Base-by-base conservation (phyloP, 2,888 invertebrate species). In the Catocala nupta region DNA sequence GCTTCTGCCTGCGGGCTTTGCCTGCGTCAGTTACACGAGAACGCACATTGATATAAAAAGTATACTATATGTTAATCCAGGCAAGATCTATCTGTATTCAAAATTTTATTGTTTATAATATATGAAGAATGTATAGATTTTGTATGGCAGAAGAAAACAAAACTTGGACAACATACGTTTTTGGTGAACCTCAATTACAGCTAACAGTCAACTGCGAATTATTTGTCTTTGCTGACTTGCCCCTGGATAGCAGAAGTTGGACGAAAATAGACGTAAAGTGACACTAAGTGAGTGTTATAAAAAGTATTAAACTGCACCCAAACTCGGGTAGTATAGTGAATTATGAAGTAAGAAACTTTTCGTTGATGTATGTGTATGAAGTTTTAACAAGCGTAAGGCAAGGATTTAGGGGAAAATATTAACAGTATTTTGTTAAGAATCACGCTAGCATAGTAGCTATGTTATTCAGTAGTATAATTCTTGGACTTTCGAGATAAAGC, bases 291-390 rank as follows among this genome's bases (percentile, higher is more conserved):
- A 60, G 50, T 59, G 69, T 65, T 65, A 51, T 59, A 62, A 60
- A 56, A 62, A 44, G 59, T 65, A 63, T 59, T 47, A 65, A 69
- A 55, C 51, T 66, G 59, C 65, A 72, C 43, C 36, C 48, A 48
- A 66, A 75, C 50, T 69, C 73, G 9, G 53, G 57, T 48, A 61
- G 25, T 72, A 55, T 65, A 68, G 42, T 68, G 50, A 62, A 63
- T 75, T 72, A 68, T 70, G 53, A 60, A 72, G 13, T n/a, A 47
- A 57, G 47, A 50, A 60, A 56, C 50, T 60, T 34, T 33, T 13
- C 33, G 10, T 45, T 45, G 52, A 52, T 52, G 47, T 53, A 33
- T 51, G 36, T 5, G n/a, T 34, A 5, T 42, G 33, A 25, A 16
- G 58, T 55, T 44, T 13, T 34, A 53, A 8, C 33, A 34, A 51